Evolutionary conservation across 2,113 vertebrate genomes (phyloP), one percentile per base, ranked within the genome.

Genomic region (Psittacula cyanocephala): DNA sequence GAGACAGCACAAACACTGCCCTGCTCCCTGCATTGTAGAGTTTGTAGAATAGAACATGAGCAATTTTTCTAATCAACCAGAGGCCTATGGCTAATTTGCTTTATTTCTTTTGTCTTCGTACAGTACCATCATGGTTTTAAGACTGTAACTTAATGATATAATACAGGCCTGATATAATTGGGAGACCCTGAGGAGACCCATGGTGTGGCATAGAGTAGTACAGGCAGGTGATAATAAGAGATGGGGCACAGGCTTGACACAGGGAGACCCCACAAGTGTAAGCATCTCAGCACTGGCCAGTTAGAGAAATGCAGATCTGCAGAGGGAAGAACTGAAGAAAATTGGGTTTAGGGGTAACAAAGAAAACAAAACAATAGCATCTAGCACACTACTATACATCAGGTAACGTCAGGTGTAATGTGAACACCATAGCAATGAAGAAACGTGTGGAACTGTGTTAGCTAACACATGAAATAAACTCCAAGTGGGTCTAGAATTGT

Each of bases 211-310:
- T 2, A 41, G 59, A 59, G 31, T 11, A 74, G 15, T 18, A 60
- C 15, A 72, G 35, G 31, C 7, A 88, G 24, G 7, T 7, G 8
- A 53, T 29, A 10, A 4, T 6, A 31, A 67, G 8, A 18, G 8
- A 44, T 3, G 3, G 13, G 20, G 17, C 33, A 85, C 33, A 47
- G 16, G 17, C 7, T 60, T 86, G 18, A 43, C 17, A 65, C 15
- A 0, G 0, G 0, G 7, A 80, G n/a, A 68, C 7, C 1, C 3
- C 24, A 19, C 13, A 44, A 33, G 9, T 57, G 5, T 18, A 86
- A 82, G 25, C 25, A 65, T 60, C 59, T 69, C 37, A 64, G 35
- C 53, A 46, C 10, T 37, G n/a, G 7, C 13, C 28, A 41, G 14
- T 49, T 33, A 64, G 27, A 72, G 39, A 90, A 68, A 9, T 33